phyloP scores from a whole-genome alignment of 2,113 vertebrate genomes.

The Cololabis saira region DNA sequence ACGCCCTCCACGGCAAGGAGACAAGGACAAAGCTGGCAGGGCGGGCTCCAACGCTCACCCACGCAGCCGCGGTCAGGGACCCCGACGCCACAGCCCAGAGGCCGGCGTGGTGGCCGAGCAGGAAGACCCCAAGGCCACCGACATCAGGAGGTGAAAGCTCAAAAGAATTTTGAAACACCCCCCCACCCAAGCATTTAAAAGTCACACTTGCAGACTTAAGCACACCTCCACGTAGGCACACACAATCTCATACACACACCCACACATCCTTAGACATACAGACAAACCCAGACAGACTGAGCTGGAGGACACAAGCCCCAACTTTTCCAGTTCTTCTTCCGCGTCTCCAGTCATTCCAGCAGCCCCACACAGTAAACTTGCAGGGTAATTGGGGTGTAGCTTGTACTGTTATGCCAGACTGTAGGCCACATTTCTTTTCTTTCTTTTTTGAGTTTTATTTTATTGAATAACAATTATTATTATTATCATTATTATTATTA shows the following conservation, averaged over 20 bases:
- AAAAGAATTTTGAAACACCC: slow-evolving; percentile 49
- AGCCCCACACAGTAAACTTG: slow-evolving; percentile 88
- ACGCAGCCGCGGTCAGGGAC: slow-evolving; percentile 80
- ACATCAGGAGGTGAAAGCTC: slow-evolving; percentile 93
- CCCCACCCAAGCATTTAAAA: slow-evolving; percentile 45
- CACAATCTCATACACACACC: slow-evolving; percentile 12
- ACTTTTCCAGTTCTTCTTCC: slow-evolving; percentile 74
- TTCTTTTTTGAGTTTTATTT: slow-evolving; percentile 44
- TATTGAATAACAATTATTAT: slow-evolving; percentile 69
- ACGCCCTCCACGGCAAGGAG: slow-evolving; percentile 72
- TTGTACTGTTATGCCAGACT: slow-evolving; percentile 84
- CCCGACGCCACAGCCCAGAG: slow-evolving; percentile 84
- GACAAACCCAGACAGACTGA: slow-evolving; percentile 72
- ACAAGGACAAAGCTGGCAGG: slow-evolving; percentile 87
- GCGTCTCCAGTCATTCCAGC: slow-evolving; percentile 95
- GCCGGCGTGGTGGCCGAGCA: slow-evolving; percentile 83
- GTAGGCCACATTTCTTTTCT: slow-evolving; percentile 65
- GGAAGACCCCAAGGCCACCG: slow-evolving; percentile 88
- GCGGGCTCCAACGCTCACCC: slow-evolving; percentile 78
- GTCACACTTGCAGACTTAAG: slow-evolving; percentile 61
- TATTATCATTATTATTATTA: slow-evolving; percentile 70
- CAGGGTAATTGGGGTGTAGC: slow-evolving; percentile 89
- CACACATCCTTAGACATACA: slow-evolving; percentile 40
- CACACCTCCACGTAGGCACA: slow-evolving; percentile 27
- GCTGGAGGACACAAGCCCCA: slow-evolving; percentile 62